Conservation (phyloP, 2,113 vertebrate genomes). For the Ia io region DNA sequence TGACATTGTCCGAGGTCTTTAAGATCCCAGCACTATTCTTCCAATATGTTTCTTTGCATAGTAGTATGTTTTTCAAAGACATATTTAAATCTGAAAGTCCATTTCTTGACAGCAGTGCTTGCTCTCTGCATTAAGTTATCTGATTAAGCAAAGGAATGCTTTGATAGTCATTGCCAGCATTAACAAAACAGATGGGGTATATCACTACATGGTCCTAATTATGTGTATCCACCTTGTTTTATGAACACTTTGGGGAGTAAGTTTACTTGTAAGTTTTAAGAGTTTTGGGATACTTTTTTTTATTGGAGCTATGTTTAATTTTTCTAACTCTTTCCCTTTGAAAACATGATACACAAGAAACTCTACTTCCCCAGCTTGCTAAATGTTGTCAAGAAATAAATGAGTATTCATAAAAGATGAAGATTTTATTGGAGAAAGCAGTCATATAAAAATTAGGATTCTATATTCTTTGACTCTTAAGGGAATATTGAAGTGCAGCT, state of each 20-base stretch:
- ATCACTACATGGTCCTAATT: background rate
- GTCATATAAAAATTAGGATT: conserved; percentile 26
- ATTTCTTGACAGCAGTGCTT: background rate
- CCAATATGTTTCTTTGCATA: background rate
- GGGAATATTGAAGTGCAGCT: conserved; percentile 26
- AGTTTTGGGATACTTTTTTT: conserved; percentile 36
- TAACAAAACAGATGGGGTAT: background rate
- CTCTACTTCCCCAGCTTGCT: conserved; percentile 2
- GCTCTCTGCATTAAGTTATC: background rate
- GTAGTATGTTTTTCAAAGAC: background rate
- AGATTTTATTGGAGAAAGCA: conserved; percentile 53
- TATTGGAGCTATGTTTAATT: conserved; percentile 6
- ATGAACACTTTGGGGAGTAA: background rate
- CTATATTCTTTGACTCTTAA: conserved; percentile 19
- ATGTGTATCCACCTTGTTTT: background rate
- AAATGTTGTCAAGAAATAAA: conserved; percentile 63
- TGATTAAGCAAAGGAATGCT: background rate
- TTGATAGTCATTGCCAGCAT: background rate
- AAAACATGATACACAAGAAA: background rate
- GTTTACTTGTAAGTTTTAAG: conserved; percentile 34
- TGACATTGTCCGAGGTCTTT: background rate
- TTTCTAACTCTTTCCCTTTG: background rate
- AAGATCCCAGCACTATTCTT: background rate
- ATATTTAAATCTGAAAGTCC: background rate
- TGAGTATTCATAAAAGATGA: conserved; percentile 32